phyloP scores from a whole-genome alignment of 2,888 invertebrate species.

The Drosophila siamana region DNA sequence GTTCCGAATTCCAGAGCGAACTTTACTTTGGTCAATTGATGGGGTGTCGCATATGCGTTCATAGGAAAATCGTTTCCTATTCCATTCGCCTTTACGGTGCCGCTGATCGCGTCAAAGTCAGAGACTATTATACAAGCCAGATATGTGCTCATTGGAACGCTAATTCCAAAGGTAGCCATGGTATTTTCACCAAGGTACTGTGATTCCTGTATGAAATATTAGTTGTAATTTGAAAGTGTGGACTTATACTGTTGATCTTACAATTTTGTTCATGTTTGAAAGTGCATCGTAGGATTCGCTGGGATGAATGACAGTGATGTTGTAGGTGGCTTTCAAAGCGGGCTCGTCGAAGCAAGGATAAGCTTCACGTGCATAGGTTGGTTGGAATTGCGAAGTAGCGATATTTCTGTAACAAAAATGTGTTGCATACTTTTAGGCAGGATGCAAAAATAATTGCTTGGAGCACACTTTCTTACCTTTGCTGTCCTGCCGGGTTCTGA shows the following conservation, averaged over 20 bases:
- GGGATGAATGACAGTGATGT: constrained; percentile 91
- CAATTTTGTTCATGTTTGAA: constrained; percentile 87
- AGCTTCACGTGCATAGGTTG: constrained; percentile 95
- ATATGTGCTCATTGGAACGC: constrained; percentile 97
- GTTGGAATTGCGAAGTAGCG: constrained; percentile 96
- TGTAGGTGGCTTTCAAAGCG: constrained; percentile 93
- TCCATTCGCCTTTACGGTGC: constrained; percentile 86
- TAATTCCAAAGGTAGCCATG: constrained; percentile 91
- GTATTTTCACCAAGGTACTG: constrained; percentile 84
- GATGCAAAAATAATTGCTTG: neutral
- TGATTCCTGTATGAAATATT: constrained; percentile 29
- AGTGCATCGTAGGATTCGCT: constrained; percentile 89
- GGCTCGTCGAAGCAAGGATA: constrained; percentile 98
- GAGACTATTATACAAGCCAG: constrained; percentile 95
- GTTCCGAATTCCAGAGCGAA: constrained; percentile 91
- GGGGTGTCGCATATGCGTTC: constrained; percentile 90
- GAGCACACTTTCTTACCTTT: constrained; percentile 5
- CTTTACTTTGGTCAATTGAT: constrained; percentile 90
- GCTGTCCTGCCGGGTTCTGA: constrained; percentile 82
- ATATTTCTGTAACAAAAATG: constrained; percentile 87
- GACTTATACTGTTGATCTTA: constrained; percentile 12
- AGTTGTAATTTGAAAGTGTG: neutral
- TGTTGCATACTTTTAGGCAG: constrained; percentile 53
- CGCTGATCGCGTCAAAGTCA: constrained; percentile 89
- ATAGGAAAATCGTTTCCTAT: constrained; percentile 88